Evolutionary conservation across 2,113 vertebrate species (phyloP).

Genomic region (Balaenoptera acutorostrata): DNA sequence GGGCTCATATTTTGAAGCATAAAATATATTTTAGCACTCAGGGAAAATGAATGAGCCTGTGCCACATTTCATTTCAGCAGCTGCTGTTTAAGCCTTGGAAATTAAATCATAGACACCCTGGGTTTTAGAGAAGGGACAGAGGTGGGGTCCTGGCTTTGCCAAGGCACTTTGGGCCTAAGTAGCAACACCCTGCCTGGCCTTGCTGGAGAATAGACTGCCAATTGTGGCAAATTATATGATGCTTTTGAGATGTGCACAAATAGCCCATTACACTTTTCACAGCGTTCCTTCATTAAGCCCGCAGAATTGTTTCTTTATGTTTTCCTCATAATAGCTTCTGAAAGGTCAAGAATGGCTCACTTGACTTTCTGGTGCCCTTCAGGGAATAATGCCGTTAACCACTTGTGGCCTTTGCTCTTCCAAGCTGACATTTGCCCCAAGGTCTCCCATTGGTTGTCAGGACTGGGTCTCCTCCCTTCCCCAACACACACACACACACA

Average conservation of each 20-base stretch:
- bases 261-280: conserved; percentile 69
- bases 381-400: conserved; percentile 43
- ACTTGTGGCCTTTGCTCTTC: conserved; percentile 12
- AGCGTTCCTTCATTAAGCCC: conserved; percentile 68
- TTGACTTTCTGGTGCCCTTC: conserved; percentile 68
- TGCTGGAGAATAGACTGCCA: conserved; percentile 48
- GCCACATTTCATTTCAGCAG: conserved; percentile 34
- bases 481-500: no score
- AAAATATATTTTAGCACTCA: conserved; percentile 34
- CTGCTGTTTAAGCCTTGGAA: conserved; percentile 43
- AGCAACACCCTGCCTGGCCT: conserved; percentile 57
- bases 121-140: conserved; percentile 29
- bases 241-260: conserved; percentile 72
- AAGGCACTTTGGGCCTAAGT: conserved; percentile 37
- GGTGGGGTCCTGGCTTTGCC: conserved; percentile 56
- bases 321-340: conserved; percentile 67
- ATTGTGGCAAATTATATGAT: conserved; percentile 67
- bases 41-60: conserved; percentile 28
- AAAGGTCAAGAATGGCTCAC: conserved; percentile 73
- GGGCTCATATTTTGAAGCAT: conserved; percentile 36
- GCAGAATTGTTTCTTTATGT: conserved; percentile 68
- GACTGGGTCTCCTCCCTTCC: background rate
- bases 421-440: background rate
- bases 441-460: background rate
- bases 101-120: conserved; percentile 49